Conservation (phyloP, 2,888 invertebrate genomes). For the Malthinus seriepunctatus region DNA sequence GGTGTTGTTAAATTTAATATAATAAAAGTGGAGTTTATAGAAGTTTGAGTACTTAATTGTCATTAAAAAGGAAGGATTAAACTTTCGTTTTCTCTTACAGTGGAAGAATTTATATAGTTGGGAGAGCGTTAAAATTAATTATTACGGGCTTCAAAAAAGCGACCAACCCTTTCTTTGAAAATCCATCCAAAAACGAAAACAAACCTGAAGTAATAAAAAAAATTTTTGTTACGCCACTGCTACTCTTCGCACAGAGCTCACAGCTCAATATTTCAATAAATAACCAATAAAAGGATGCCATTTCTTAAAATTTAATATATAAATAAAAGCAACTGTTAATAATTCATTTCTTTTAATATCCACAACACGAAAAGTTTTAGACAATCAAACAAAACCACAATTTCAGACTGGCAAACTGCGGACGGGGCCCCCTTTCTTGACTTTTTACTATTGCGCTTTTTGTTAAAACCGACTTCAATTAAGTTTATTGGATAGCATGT, state of each 20-base stretch:
- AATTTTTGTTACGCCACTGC: too few species aligned
- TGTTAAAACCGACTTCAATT: constrained; percentile 19
- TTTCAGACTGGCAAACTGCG: neutral
- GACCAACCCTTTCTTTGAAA: constrained; percentile 15
- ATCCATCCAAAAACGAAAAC: constrained; percentile 15
- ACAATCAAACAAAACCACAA: constrained; percentile 19
- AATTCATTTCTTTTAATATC: too few species aligned
- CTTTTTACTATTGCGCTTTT: constrained; percentile 4
- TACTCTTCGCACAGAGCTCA: too few species aligned
- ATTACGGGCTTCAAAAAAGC: constrained; percentile 5
- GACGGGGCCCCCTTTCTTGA: constrained; percentile 6
- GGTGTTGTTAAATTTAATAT: neutral
- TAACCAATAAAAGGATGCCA: too few species aligned
- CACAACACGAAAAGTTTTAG: too few species aligned
- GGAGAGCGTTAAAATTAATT: too few species aligned
- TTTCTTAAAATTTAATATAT: too few species aligned
- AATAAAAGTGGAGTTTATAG: neutral
- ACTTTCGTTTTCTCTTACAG: too few species aligned
- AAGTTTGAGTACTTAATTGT: neutral
- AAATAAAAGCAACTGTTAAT: too few species aligned
- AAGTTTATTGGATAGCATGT: constrained; percentile 14
- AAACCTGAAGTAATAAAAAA: too few species aligned
- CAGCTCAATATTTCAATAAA: too few species aligned
- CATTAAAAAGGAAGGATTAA: neutral
- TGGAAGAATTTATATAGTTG: too few species aligned